phyloP scores from a whole-genome alignment of 2,797 vertebrate species.

The Platyrinchus mystaceus region DNA sequence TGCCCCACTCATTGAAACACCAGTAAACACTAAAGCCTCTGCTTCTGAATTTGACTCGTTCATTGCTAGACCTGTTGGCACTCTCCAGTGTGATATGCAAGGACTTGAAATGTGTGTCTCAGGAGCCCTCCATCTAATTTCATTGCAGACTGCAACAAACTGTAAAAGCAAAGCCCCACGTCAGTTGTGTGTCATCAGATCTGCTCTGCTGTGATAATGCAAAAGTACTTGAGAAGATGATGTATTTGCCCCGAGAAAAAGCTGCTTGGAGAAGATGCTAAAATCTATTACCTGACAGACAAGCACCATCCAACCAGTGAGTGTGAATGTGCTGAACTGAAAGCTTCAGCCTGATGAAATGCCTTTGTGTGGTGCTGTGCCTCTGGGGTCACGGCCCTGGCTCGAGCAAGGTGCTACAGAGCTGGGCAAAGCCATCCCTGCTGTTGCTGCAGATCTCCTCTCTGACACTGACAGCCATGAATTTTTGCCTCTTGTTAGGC shows the following conservation, averaged over 20 bases:
- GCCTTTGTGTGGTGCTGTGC: background rate
- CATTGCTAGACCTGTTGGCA: background rate
- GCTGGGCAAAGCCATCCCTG: background rate
- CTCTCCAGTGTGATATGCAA: background rate
- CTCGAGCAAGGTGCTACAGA: background rate
- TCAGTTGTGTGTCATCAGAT: background rate
- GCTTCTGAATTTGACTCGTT: background rate
- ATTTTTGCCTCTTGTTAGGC: background rate
- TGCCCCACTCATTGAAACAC: background rate
- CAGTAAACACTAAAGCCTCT: background rate
- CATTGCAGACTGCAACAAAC: background rate
- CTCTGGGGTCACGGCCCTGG: accelerated
- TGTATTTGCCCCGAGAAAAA: background rate
- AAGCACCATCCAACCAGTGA: background rate
- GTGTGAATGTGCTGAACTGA: background rate
- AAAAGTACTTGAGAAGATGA: background rate
- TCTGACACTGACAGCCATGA: background rate
- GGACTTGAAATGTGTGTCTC: background rate
- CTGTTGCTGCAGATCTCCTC: background rate
- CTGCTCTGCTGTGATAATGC: background rate
- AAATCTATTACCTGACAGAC: background rate
- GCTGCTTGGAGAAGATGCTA: background rate
- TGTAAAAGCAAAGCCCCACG: background rate
- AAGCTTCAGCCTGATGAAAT: background rate
- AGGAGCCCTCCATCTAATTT: background rate